Conservation (phyloP, 1,140 invertebrate species). For the Druon quercuslanigerum region DNA sequence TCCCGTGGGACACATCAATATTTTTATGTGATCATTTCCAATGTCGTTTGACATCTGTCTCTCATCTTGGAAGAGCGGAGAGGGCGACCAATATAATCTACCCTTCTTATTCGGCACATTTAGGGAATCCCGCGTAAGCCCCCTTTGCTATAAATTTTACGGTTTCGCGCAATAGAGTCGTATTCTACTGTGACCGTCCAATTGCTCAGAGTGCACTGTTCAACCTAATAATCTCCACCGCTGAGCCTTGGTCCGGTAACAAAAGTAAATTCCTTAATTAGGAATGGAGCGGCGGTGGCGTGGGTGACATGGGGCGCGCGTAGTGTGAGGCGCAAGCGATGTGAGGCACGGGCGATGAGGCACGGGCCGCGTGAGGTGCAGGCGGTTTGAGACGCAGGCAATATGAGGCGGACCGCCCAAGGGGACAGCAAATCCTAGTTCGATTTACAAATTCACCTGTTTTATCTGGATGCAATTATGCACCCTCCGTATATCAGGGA, state of each 20-base stretch:
- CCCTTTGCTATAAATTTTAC: conserved; percentile 6
- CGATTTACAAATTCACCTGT: conserved; percentile 62
- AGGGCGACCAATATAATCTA: neutral
- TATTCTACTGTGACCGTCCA: neutral
- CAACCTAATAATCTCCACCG: neutral
- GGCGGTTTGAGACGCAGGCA: too few species aligned
- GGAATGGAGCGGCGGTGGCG: neutral
- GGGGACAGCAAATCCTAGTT: conserved; percentile 56
- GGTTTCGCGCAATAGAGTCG: neutral
- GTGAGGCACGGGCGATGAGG: too few species aligned
- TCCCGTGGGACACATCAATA: too few species aligned
- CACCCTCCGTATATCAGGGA: conserved; percentile 55
- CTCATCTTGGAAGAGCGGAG: neutral
- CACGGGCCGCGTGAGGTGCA: too few species aligned
- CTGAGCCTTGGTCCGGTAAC: neutral
- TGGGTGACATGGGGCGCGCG: too few species aligned
- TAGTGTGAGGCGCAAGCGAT: too few species aligned
- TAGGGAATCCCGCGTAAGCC: neutral
- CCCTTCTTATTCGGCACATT: neutral
- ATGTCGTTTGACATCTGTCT: conserved; percentile 20
- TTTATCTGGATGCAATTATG: conserved; percentile 65
- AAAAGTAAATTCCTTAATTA: conserved; percentile 13
- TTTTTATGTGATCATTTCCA: neutral
- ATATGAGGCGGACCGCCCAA: neutral
- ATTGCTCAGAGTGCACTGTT: neutral